phyloP scores from a whole-genome alignment of 2,888 invertebrate genomes.

The Agrilus cyanescens region DNA sequence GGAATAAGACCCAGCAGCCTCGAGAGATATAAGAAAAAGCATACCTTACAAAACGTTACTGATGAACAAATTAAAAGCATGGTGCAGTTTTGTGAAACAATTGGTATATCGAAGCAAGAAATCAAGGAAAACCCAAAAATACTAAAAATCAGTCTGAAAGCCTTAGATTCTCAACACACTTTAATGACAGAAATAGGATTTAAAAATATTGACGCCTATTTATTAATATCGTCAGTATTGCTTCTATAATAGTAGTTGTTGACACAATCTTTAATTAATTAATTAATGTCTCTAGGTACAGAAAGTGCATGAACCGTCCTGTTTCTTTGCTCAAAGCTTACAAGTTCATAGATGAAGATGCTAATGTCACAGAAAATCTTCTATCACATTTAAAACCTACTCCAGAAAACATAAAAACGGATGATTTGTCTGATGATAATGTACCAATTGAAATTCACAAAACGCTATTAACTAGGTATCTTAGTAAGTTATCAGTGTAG shows the following conservation, averaged over 20 bases:
- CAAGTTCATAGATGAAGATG: constrained; percentile 29
- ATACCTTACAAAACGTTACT: not conserved
- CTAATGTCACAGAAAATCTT: constrained; percentile 33
- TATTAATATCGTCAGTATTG: constrained; percentile 30
- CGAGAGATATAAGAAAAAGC: no score
- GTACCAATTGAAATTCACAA: constrained; percentile 26
- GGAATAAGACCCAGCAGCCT: no score
- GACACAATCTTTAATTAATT: constrained; percentile 33
- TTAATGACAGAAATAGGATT: constrained; percentile 52
- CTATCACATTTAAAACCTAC: constrained; percentile 21
- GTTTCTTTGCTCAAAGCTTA: constrained; percentile 33
- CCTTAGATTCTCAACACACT: constrained; percentile 45
- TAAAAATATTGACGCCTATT: constrained; percentile 22
- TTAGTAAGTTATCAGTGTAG: constrained; percentile 21
- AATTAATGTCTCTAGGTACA: constrained; percentile 17
- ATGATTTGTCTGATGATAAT: constrained; percentile 19
- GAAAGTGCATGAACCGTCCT: constrained; percentile 30
- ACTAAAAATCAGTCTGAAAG: constrained; percentile 43
- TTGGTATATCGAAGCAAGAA: constrained; percentile 39
- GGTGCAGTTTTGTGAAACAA: constrained; percentile 22
- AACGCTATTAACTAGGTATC: constrained; percentile 22
- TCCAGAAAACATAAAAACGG: constrained; percentile 14
- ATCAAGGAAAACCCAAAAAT: constrained; percentile 44
- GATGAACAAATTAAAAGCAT: constrained; percentile 2
- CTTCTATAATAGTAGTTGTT: constrained; percentile 33